A percentile compares a stretch with the other conserved stretches of the same genome.
Evolutionary conservation across 2,113 vertebrate genomes (phyloP).

Genomic region (Cervus canadensis): DNA sequence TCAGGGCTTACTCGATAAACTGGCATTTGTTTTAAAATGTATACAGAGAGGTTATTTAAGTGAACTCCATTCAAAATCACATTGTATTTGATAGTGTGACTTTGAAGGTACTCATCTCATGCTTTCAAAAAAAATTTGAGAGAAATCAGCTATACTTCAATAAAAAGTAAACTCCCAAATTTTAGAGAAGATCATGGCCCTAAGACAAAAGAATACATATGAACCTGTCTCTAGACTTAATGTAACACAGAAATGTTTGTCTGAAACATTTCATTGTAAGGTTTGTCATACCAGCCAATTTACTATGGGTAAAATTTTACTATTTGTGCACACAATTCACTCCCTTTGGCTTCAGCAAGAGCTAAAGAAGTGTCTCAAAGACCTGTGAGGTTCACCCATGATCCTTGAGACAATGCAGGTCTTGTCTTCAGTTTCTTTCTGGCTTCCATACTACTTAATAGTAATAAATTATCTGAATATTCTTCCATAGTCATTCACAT

Average conservation of each 20-base stretch:
- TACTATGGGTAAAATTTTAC: background rate
- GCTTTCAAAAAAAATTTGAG: background rate
- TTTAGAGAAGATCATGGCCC: background rate
- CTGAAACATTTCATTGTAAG: background rate
- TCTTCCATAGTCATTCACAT: background rate
- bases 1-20: background rate
- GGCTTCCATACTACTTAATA: background rate
- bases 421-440: background rate
- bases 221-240: background rate
- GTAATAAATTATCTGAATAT: background rate
- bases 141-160: background rate
- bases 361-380: background rate
- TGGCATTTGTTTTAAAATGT: background rate
- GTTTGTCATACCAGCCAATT: background rate
- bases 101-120: background rate
- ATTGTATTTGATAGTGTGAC: background rate
- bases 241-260: background rate
- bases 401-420: background rate
- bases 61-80: background rate
- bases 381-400: background rate
- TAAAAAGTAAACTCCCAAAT: background rate
- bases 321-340: background rate
- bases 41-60: background rate
- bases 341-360: background rate
- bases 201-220: conserved; percentile 18